Conservation (phyloP, 2,113 vertebrate species). For the Otis tarda region DNA sequence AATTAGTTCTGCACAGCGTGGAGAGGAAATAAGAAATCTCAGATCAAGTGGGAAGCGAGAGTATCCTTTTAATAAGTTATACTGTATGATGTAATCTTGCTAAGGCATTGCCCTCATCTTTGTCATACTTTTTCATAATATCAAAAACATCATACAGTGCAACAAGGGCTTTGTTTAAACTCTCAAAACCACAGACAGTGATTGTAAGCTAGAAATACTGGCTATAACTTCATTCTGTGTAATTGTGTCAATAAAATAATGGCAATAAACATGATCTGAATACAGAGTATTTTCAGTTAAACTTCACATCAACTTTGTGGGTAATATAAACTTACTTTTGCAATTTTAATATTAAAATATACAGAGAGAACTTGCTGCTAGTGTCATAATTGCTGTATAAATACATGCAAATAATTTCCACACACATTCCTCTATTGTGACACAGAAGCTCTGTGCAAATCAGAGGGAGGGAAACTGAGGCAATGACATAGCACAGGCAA, state of each 20-base stretch:
- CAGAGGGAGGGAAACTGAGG: neutral
- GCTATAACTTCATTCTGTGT: neutral
- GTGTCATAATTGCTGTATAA: neutral
- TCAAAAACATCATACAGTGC: neutral
- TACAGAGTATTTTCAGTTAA: neutral
- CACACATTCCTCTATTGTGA: accelerated
- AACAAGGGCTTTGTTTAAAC: neutral
- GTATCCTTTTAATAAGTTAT: neutral
- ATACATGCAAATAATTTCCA: neutral
- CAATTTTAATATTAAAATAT: neutral
- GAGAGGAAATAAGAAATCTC: neutral
- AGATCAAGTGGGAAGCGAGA: neutral
- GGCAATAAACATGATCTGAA: neutral
- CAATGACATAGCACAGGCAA: neutral
- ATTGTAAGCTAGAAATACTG: neutral
- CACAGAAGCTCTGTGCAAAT: neutral
- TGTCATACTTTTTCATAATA: neutral
- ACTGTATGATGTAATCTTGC: neutral
- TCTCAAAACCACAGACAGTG: accelerated
- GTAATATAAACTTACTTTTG: neutral
- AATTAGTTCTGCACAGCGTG: neutral
- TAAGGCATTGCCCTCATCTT: neutral
- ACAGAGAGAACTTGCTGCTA: neutral
- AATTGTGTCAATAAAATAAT: neutral
- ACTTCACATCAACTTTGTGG: neutral